These are phyloP conservation scores for Ptiloglossa arizonensis DNA, from an alignment of 1,140 invertebrate genomes.

Conservation along the genomic window DNA sequence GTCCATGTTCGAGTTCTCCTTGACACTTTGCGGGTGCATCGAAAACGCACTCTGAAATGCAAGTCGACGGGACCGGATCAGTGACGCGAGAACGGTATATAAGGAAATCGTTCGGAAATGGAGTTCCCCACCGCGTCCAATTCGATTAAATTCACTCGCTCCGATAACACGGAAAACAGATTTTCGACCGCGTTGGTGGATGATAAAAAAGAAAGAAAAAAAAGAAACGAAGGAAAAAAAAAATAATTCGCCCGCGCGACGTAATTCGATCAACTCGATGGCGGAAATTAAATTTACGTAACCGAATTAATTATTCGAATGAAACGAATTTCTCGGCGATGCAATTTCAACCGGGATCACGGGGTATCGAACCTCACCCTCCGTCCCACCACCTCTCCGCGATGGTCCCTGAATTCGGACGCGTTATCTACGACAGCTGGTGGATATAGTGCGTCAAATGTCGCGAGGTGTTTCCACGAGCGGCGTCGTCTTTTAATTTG, in stretches of 20 bases:
- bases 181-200: background rate
- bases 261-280: slow-evolving; percentile 21
- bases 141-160: background rate
- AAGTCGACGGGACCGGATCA: background rate
- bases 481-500: no score
- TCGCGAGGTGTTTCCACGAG: no score
- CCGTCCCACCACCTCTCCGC: no score
- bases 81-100: background rate
- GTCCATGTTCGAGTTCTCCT: slow-evolving; percentile 69
- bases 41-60: slow-evolving; percentile 79
- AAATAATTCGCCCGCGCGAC: background rate
- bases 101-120: background rate
- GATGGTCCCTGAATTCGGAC: no score
- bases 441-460: no score
- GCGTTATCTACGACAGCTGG: no score
- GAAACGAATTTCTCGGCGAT: background rate
- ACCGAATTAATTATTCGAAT: slow-evolving; percentile 24
- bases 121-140: background rate
- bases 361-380: no score
- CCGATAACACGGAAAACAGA: slow-evolving; percentile 21
- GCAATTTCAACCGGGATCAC: slow-evolving; percentile 2
- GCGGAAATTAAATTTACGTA: slow-evolving; percentile 23
- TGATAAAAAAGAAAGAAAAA: background rate
- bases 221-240: background rate
- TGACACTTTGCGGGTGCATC: slow-evolving; percentile 74